These are phyloP conservation scores for Aphrophora alni DNA, from an alignment of 2,888 invertebrate genomes.

Conservation along the genomic window DNA sequence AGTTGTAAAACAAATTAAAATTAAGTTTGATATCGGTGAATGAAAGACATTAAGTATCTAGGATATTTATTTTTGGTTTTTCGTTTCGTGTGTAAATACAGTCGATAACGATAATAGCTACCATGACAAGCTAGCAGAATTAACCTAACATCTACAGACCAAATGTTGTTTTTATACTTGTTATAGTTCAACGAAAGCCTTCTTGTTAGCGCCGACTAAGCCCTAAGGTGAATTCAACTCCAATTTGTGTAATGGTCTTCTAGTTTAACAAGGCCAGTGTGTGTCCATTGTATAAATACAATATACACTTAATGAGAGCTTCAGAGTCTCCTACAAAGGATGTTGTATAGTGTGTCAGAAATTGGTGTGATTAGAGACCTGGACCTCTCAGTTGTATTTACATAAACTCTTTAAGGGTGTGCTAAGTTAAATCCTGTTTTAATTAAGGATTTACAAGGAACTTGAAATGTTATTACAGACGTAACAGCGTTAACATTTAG, in stretches of 20 bases:
- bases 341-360: neutral
- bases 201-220: slow-evolving; percentile 1
- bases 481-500: neutral
- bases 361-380: neutral
- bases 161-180: no score
- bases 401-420: neutral
- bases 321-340: neutral
- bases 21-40: no score
- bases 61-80: no score
- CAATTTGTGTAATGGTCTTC: slow-evolving; percentile 6
- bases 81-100: no score
- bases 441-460: neutral
- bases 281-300: no score
- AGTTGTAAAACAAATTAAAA: no score
- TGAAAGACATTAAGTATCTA: no score
- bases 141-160: no score
- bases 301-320: slow-evolving; percentile 1
- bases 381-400: neutral
- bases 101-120: no score
- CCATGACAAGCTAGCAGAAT: no score
- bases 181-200: no score
- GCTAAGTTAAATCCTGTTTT: neutral
- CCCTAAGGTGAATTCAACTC: neutral
- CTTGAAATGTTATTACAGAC: no score
- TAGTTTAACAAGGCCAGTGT: neutral